Evolutionary conservation across 2,113 vertebrate genomes (phyloP), one percentile per base, ranked within the genome.

Genomic region (Cavia aperea): DNA sequence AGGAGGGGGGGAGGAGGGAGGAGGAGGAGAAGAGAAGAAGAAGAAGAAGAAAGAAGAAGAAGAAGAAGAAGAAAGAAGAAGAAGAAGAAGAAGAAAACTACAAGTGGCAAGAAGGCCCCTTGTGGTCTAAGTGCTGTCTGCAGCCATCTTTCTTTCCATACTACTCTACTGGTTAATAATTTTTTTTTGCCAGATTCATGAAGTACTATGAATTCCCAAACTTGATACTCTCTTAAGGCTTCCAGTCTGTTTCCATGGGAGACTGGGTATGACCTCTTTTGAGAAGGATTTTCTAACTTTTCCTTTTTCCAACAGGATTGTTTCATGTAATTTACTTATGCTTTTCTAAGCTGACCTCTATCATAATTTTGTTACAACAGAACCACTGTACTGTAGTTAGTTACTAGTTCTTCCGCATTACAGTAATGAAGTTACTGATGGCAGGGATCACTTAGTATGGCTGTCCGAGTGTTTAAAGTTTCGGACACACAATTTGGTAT

Each of bases 271-370:
- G 33, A 94, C 19, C 21, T 62, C n/a, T 63, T 63, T 93, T n/a
- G 81, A 88, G 16, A 92, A 96, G 13, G 70, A 79, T 23, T 81
- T 81, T 88, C 58, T 86, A 94, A 88, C 11, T 15, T 24, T 91
- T 73, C 54, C 43, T 87, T 46, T 60, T 56, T 62, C 78, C 39
- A 78, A 13, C 13, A 63, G 62, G 72, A 49, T 86, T 84, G 58
- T 65, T 93, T 84, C 54, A 56, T 31, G 54, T 63, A 24, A 26
- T 87, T 92, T 54, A 54, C 12, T 12, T 66, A 73, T 16, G 21
- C 15, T 79, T 90, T 43, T 54, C 21, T 81, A 88, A 90, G 60
- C 13, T 81, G 60, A 81, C 14, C 9, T 88, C 46, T 84, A 88
- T 33, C 15, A 12, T 54, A 79, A 73, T 19, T 58, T 58, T 58